Evolutionary conservation across 2,797 vertebrate species (phyloP).

Genomic region (Muraenolepis orangiensis): DNA sequence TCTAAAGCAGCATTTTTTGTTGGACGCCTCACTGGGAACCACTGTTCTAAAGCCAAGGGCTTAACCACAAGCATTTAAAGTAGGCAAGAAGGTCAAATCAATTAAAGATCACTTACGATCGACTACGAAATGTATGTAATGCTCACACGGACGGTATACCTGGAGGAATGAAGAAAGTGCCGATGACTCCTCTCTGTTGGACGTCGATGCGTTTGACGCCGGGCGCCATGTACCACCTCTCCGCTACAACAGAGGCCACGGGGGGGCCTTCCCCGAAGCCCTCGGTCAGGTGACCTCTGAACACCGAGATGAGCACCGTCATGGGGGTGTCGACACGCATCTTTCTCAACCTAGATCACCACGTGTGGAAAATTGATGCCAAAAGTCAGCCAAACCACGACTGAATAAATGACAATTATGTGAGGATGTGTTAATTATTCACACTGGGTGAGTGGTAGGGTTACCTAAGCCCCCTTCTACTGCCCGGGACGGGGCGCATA

Average conservation of each 20-base stretch:
- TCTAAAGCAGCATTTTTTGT: too few relatives aligned
- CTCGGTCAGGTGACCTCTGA: conserved; percentile 40
- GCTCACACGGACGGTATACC: conserved; percentile 35
- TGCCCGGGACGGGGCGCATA: conserved; percentile 55
- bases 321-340: conserved; percentile 47
- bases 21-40: too few relatives aligned
- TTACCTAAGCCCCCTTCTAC: conserved; percentile 58
- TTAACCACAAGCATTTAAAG: too few relatives aligned
- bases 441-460: neutral
- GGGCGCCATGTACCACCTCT: conserved; percentile 68
- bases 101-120: neutral
- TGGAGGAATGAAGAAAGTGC: conserved; percentile 63
- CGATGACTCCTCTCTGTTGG: conserved; percentile 39
- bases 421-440: neutral
- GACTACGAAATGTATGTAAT: neutral
- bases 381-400: neutral
- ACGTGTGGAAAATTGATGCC: neutral
- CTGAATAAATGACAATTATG: neutral
- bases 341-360: conserved; percentile 57
- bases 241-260: conserved; percentile 46
- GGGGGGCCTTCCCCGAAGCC: conserved; percentile 47
- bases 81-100: neutral
- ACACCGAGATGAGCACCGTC: conserved; percentile 51
- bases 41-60: too few relatives aligned
- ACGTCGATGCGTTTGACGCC: conserved; percentile 54